phyloP scores from a whole-genome alignment of 2,888 invertebrate genomes.

The Hyalella azteca region DNA sequence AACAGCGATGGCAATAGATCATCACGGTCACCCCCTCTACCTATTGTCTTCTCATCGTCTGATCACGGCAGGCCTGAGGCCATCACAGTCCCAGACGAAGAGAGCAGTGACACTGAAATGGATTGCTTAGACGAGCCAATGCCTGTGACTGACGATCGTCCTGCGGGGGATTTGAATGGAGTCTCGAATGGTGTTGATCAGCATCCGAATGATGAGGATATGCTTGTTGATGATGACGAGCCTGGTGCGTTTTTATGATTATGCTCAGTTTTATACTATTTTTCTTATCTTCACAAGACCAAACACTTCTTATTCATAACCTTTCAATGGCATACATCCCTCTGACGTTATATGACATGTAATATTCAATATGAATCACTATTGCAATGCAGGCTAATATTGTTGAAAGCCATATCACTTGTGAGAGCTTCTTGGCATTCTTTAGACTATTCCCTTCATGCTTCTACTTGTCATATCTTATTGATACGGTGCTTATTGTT shows the following conservation, averaged over 20 bases:
- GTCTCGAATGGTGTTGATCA: slow-evolving; percentile 67
- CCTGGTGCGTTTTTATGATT: slow-evolving; percentile 3
- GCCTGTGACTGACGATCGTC: background rate
- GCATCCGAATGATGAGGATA: slow-evolving; percentile 68
- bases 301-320: too few relatives aligned
- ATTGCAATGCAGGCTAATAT: too few relatives aligned
- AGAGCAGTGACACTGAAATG: slow-evolving; percentile 56
- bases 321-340: too few relatives aligned
- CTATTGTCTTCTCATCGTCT: slow-evolving; percentile 14
- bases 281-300: too few relatives aligned
- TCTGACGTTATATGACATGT: too few relatives aligned
- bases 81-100: background rate
- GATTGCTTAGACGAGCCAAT: slow-evolving; percentile 65
- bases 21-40: slow-evolving; percentile 49
- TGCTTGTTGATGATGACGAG: slow-evolving; percentile 66
- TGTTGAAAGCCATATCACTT: too few relatives aligned
- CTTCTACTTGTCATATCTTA: too few relatives aligned
- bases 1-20: slow-evolving; percentile 49
- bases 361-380: too few relatives aligned
- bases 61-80: background rate
- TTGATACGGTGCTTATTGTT: too few relatives aligned
- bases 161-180: slow-evolving; percentile 45
- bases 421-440: too few relatives aligned
- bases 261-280: too few relatives aligned
- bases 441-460: too few relatives aligned